These are phyloP conservation scores for Prosopocoilus inquinatus DNA, from an alignment of 2,888 invertebrate genomes.

Conservation along the genomic window DNA sequence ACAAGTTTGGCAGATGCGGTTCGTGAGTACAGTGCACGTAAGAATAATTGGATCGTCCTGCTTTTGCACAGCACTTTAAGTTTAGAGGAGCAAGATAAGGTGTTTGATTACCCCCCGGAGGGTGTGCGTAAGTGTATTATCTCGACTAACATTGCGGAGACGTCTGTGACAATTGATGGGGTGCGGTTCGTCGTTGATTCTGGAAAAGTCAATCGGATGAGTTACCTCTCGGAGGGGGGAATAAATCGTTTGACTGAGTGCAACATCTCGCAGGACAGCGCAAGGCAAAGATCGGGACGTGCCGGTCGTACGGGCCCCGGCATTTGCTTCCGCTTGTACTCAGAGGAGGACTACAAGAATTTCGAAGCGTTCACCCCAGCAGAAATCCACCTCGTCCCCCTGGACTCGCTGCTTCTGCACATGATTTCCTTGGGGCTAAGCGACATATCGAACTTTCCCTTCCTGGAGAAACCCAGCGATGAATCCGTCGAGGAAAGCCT, in stretches of 20 bases:
- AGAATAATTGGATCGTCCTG: slow-evolving; percentile 87
- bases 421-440: slow-evolving; percentile 94
- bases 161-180: slow-evolving; percentile 97
- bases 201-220: slow-evolving; percentile 95
- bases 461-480: slow-evolving; percentile 86
- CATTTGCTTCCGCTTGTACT: slow-evolving; percentile 87
- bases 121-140: slow-evolving; percentile 95
- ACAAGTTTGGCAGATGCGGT: slow-evolving; percentile 83
- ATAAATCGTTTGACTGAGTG: slow-evolving; percentile 92
- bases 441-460: slow-evolving; percentile 90
- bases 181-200: slow-evolving; percentile 96
- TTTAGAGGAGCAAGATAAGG: slow-evolving; percentile 94
- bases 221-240: slow-evolving; percentile 85
- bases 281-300: slow-evolving; percentile 94
- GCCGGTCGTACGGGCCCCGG: slow-evolving; percentile 96
- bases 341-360: slow-evolving; percentile 75
- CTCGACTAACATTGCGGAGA: slow-evolving; percentile 98
- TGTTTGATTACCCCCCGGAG: slow-evolving; percentile 93
- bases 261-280: slow-evolving; percentile 96
- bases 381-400: slow-evolving; percentile 90
- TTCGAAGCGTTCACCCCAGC: slow-evolving; percentile 87
- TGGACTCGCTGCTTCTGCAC: slow-evolving; percentile 86
- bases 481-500: slow-evolving; percentile 86
- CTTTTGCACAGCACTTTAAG: slow-evolving; percentile 92
- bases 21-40: slow-evolving; percentile 72